Evolutionary conservation across 2,113 vertebrate species (phyloP).

Genomic region (Odontesthes bonariensis): DNA sequence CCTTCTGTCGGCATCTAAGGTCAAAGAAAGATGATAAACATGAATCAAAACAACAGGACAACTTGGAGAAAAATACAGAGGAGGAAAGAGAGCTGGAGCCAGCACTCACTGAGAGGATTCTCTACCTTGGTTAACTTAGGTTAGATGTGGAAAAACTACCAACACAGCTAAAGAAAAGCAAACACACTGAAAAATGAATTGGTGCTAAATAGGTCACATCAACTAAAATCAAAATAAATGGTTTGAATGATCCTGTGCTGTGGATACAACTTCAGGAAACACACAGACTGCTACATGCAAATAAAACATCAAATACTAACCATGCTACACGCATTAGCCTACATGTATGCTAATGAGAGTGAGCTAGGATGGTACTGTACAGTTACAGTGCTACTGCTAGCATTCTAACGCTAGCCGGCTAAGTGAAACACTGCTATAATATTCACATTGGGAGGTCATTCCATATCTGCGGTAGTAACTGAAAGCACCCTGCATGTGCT

Average conservation of each 20-base stretch:
- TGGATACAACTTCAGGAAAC: conserved; percentile 14
- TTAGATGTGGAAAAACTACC: conserved; percentile 47
- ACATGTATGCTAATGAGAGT: conserved; percentile 44
- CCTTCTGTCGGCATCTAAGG: conserved; percentile 92
- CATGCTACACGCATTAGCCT: conserved; percentile 43
- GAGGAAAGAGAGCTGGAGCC: conserved; percentile 20
- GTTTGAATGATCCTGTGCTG: conserved; percentile 15
- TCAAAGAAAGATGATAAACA: conserved; percentile 77
- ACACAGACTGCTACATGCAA: conserved; percentile 43
- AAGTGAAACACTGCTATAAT: conserved; percentile 56
- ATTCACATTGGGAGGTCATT: conserved; percentile 85
- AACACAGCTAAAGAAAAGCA: conserved; percentile 29
- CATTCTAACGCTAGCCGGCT: conserved; percentile 51
- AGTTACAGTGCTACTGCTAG: conserved; percentile 44
- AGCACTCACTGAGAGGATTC: conserved; percentile 31
- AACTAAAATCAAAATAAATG: conserved; percentile 37
- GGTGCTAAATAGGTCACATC: conserved; percentile 43
- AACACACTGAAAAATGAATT: conserved; percentile 36
- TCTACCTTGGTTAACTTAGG: conserved; percentile 41
- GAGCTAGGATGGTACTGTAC: conserved; percentile 29
- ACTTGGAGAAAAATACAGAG: not conserved
- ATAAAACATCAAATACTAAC: conserved; percentile 43
- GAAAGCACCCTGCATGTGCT: conserved; percentile 89
- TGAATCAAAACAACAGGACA: conserved; percentile 70
- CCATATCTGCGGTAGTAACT: conserved; percentile 87